Conservation (phyloP, 2,797 vertebrate genomes). For the Eurystomus glaucurus region DNA sequence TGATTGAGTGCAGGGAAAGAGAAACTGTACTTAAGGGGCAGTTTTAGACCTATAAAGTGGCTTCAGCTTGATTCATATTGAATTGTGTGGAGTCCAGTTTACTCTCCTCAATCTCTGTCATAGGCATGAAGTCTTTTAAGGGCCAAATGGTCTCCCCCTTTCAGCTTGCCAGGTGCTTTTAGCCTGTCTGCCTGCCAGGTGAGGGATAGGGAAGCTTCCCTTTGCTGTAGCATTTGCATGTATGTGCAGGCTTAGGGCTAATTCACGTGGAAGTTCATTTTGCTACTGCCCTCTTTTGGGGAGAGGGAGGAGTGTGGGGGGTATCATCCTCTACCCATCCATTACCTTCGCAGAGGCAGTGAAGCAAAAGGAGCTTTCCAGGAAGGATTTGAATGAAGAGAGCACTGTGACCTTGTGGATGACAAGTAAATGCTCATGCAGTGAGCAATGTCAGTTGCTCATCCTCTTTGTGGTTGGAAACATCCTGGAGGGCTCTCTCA, state of each 20-base stretch:
- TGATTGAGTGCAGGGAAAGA: no score
- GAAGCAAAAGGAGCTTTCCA: slow-evolving; percentile 51
- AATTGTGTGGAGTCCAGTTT: no score
- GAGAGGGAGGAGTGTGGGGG: neutral
- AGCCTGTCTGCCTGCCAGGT: neutral
- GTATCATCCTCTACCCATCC: neutral
- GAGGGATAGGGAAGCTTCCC: neutral
- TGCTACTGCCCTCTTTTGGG: neutral
- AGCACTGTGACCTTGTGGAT: slow-evolving; percentile 48
- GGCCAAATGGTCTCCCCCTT: neutral
- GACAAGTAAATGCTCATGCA: slow-evolving; percentile 46
- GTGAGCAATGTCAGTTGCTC: slow-evolving; percentile 58
- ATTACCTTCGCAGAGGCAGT: slow-evolving; percentile 8
- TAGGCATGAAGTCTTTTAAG: neutral
- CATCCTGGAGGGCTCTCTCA: slow-evolving; percentile 66
- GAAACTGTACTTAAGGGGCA: no score
- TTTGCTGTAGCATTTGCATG: neutral
- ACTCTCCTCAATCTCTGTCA: neutral
- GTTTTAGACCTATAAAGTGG: no score
- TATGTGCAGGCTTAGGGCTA: neutral
- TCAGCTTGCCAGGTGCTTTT: neutral
- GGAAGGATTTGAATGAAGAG: slow-evolving; percentile 27
- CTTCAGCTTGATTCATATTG: no score
- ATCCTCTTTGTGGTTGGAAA: slow-evolving; percentile 67
- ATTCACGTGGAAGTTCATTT: neutral